These are phyloP conservation scores for Ramazzottius varieornatus DNA, from an alignment of 2,888 invertebrate species.

Conservation along the genomic window DNA sequence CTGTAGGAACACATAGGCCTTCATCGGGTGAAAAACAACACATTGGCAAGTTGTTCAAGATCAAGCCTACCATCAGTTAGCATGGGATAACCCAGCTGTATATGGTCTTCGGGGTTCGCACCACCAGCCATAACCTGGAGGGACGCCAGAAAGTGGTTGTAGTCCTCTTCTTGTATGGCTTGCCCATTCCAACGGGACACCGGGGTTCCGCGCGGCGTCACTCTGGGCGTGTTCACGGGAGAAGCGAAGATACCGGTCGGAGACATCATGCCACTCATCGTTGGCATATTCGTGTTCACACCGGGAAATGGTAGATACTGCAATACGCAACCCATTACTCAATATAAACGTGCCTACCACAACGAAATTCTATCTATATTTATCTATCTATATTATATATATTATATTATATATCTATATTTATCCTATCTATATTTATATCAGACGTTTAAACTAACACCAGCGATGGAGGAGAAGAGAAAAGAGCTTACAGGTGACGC, in stretches of 20 bases:
- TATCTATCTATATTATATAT: no score
- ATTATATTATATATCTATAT: no score
- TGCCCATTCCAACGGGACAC: background rate
- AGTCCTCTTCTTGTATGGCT: background rate
- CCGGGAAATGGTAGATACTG: slow-evolving; percentile 1
- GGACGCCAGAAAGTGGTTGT: background rate
- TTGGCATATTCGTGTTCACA: background rate
- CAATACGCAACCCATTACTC: background rate
- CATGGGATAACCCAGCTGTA: background rate
- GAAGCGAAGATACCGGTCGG: background rate
- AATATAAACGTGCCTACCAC: background rate
- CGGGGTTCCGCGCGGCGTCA: background rate
- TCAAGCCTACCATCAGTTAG: background rate
- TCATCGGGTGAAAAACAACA: background rate
- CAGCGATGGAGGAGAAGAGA: no score
- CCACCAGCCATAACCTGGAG: background rate
- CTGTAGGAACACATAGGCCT: background rate
- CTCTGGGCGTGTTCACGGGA: background rate
- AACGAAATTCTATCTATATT: no score
- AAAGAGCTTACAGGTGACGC: background rate
- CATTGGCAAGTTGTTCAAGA: background rate
- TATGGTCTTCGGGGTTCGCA: background rate
- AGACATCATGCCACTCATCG: slow-evolving; percentile 2
- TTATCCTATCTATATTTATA: no score
- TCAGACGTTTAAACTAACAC: no score